A percentile compares a stretch with the other conserved stretches of the same genome.
Evolutionary conservation across 1,140 invertebrate genomes (phyloP).

Genomic region (Adoxophyes honmai): DNA sequence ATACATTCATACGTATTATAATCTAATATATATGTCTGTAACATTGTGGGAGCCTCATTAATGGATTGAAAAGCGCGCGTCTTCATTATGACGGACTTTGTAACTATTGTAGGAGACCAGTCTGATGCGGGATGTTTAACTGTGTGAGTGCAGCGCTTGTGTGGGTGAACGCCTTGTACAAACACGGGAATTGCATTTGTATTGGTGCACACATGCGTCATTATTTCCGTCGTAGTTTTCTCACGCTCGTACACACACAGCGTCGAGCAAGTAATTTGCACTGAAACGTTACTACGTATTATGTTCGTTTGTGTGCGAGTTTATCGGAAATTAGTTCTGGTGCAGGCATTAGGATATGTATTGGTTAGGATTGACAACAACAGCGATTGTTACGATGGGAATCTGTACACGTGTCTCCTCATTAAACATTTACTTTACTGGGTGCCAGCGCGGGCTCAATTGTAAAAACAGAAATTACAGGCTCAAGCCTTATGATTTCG

Average conservation of each 20-base stretch:
- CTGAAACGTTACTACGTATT: constrained; percentile 37
- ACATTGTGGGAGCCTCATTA: constrained; percentile 60
- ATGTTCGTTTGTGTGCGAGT: constrained; percentile 44
- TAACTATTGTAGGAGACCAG: constrained; percentile 56
- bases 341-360: constrained; percentile 44
- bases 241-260: constrained; percentile 64
- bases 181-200: constrained; percentile 32
- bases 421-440: constrained; percentile 51
- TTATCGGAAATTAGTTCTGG: constrained; percentile 66
- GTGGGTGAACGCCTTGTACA: constrained; percentile 22
- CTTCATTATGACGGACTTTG: constrained; percentile 59
- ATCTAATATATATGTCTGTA: constrained; percentile 43
- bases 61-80: constrained; percentile 65
- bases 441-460: constrained; percentile 31
- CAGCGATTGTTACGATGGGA: constrained; percentile 54
- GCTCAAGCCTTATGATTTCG: constrained; percentile 39
- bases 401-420: constrained; percentile 44
- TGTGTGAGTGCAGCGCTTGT: constrained; percentile 36
- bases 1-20: constrained; percentile 31
- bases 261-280: constrained; percentile 48
- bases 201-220: constrained; percentile 34
- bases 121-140: constrained; percentile 49
- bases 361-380: constrained; percentile 57
- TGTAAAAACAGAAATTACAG: constrained; percentile 52
- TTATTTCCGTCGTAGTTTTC: constrained; percentile 64